These are phyloP conservation scores for Macaca nemestrina DNA, from an alignment of 2,113 vertebrate genomes.

Conservation along the genomic window DNA sequence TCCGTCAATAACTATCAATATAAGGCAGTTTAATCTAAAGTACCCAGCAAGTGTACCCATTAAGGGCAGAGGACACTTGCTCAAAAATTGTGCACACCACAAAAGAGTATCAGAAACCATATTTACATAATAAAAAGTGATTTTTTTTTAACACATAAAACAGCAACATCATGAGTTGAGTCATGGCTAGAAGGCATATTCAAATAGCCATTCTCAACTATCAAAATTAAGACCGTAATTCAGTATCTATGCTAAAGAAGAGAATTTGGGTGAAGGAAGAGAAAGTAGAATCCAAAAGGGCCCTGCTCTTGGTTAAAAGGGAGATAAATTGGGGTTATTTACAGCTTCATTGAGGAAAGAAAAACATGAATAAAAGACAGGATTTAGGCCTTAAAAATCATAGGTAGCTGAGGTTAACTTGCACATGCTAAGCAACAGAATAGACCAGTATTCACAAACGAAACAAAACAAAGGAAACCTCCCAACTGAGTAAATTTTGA, in stretches of 20 bases:
- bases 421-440: not conserved
- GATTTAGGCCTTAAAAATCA: not conserved
- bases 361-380: not conserved
- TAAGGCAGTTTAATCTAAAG: not conserved
- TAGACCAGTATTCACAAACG: not conserved
- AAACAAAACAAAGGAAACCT: not conserved
- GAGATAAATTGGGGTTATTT: not conserved
- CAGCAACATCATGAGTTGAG: not conserved
- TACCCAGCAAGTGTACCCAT: not conserved
- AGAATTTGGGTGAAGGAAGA: rapidly evolving
- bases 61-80: not conserved
- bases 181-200: not conserved
- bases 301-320: not conserved
- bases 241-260: not conserved
- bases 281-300: not conserved
- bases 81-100: not conserved
- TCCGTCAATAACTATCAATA: not conserved
- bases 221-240: not conserved
- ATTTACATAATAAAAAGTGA: not conserved
- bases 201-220: not conserved
- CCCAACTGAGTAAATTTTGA: too few species aligned
- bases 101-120: not conserved
- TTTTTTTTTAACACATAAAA: not conserved
- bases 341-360: not conserved
- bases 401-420: not conserved